These are phyloP conservation scores for Argyrosomus regius DNA, from an alignment of 2,797 vertebrate species.

Conservation along the genomic window DNA sequence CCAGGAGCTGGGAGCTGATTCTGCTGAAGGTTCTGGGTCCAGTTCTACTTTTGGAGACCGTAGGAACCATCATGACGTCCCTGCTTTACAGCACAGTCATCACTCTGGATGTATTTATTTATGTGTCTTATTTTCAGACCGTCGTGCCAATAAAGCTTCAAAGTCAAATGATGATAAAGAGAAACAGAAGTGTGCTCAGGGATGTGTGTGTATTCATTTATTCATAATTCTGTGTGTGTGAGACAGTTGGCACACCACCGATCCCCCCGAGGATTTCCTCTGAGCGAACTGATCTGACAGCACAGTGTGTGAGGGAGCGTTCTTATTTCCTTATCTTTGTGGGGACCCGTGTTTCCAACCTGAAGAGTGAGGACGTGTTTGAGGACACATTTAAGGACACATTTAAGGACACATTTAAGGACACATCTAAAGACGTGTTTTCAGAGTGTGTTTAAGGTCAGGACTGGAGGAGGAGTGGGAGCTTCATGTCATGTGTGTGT, in stretches of 20 bases:
- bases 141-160: neutral
- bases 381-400: too few relatives aligned
- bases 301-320: neutral
- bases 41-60: too few relatives aligned
- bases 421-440: too few relatives aligned
- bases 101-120: too few relatives aligned
- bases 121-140: neutral
- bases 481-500: neutral
- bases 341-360: neutral
- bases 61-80: too few relatives aligned
- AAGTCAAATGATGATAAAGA: conserved; percentile 31
- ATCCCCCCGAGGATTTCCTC: conserved; percentile 30
- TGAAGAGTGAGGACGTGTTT: neutral
- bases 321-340: neutral
- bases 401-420: neutral
- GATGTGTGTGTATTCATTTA: conserved; percentile 19
- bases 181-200: conserved; percentile 19
- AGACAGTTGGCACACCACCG: conserved; percentile 16
- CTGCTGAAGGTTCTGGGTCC: too few relatives aligned
- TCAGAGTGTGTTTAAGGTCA: neutral
- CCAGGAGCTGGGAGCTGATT: too few relatives aligned
- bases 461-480: too few relatives aligned
- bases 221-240: conserved; percentile 15
- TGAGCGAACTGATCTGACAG: conserved; percentile 28
- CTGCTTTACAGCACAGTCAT: neutral